phyloP scores from a whole-genome alignment of 2,888 invertebrate genomes.

The Rhogogaster chlorosoma region DNA sequence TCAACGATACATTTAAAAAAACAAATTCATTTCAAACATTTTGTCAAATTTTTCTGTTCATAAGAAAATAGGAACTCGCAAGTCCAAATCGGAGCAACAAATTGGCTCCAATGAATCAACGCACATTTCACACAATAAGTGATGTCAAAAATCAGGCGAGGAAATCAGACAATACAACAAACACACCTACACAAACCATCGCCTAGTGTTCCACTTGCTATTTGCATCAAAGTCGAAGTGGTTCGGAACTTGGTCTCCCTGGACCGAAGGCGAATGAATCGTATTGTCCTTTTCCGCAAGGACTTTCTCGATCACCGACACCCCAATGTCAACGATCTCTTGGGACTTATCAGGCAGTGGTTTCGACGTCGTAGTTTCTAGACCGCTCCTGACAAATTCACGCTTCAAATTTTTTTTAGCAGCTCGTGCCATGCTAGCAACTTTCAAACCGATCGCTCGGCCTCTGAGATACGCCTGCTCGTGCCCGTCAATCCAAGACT shows the following conservation, averaged over 20 bases:
- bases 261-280: neutral
- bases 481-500: slow-evolving; percentile 36
- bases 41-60: neutral
- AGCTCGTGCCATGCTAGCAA: slow-evolving; percentile 54
- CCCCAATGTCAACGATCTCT: slow-evolving; percentile 39
- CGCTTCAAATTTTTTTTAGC: slow-evolving; percentile 52
- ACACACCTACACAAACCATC: slow-evolving; percentile 14
- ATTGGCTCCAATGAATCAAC: neutral
- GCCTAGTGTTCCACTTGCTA: neutral
- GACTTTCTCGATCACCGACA: slow-evolving; percentile 37
- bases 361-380: slow-evolving; percentile 32
- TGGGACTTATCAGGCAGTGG: slow-evolving; percentile 11
- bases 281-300: slow-evolving; percentile 12
- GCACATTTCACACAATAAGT: neutral
- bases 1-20: neutral
- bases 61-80: neutral
- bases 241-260: neutral
- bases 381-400: slow-evolving; percentile 52
- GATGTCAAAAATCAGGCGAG: neutral
- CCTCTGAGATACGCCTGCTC: slow-evolving; percentile 53
- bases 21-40: neutral
- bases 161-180: neutral
- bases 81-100: neutral
- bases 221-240: slow-evolving; percentile 27
- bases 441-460: slow-evolving; percentile 55